Base-by-base conservation (phyloP, 1,140 invertebrate genomes). In the Dendroctonus valens region DNA sequence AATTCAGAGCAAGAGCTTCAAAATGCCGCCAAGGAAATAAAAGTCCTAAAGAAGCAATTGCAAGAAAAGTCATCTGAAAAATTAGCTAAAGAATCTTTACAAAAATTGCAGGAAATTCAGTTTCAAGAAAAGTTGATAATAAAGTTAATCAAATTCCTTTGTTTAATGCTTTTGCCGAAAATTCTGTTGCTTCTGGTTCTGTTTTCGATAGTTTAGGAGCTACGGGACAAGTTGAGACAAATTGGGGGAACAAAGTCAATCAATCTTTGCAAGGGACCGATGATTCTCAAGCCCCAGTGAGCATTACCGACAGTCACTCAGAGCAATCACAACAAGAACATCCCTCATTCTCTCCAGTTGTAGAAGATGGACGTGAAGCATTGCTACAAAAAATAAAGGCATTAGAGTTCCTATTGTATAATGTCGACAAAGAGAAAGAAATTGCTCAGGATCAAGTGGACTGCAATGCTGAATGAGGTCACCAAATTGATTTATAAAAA, bases 331-430 rank as follows among this genome's bases (percentile, higher is more conserved):
- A 58, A 4, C 11, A 15, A 5, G 11, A 5, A 50, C 26, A 42
- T 60, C 5, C 7, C 37, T 48, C 6, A 38, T 9, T 48, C 12
- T 54, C 59, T 9, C 61, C 62, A 41, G 41, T 67, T 15, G 41
- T 68, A 12, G 66, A 68, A 51, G 67, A 72, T 14, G 69, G 60
- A 1, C 71, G 69, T 58, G 70, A 72, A 62, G 72, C 75, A 40
- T 58, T 76, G 39, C 40, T 69, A 41, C 59, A 71, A 9, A 79
- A 79, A 68, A 75, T 78, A n/a, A 76, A 76, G 72, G 72, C 77
- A 8, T 62, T 79, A 11, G 77, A 79, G 67, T 74, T 79, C 62
- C 72, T 79, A 64, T 46, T 79, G 14, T 75, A 70, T 53, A 76
- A 76, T 58, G 59, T 69, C 5, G 78, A 77, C 69, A 73, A 75